A percentile compares a stretch with the other conserved stretches of the same genome.
phyloP scores from a whole-genome alignment of 2,797 vertebrate species.

The Megaceryle alcyon region DNA sequence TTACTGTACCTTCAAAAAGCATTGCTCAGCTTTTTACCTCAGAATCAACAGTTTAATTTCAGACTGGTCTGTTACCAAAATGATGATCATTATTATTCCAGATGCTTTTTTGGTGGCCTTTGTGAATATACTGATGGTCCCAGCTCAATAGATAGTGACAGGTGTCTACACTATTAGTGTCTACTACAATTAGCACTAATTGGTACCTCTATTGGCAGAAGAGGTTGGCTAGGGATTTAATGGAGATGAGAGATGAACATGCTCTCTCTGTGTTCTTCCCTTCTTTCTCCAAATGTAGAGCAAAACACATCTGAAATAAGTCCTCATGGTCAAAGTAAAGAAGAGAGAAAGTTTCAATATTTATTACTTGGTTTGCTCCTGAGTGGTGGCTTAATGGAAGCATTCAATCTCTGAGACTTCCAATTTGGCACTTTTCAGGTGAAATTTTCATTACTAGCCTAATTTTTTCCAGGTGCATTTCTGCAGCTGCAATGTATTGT shows the following conservation, averaged over 20 bases:
- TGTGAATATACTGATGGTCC: slow-evolving; percentile 54
- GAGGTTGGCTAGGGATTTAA: slow-evolving; percentile 46
- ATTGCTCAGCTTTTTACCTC: slow-evolving; percentile 45
- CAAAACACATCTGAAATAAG: slow-evolving; percentile 31
- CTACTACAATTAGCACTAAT: slow-evolving; percentile 71
- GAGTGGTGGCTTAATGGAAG: slow-evolving; percentile 55
- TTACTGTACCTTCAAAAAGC: background rate
- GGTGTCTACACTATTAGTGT: slow-evolving; percentile 70
- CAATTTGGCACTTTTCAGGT: slow-evolving; percentile 70
- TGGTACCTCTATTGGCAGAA: slow-evolving; percentile 57
- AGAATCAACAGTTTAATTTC: slow-evolving; percentile 46
- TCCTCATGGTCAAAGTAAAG: slow-evolving; percentile 25
- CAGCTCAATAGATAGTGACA: slow-evolving; percentile 66
- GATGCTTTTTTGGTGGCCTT: slow-evolving; percentile 40
- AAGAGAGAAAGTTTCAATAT: slow-evolving; percentile 44
- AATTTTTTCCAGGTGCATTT: slow-evolving; percentile 72
- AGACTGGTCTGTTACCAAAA: slow-evolving; percentile 7
- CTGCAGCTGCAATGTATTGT: slow-evolving; percentile 38
- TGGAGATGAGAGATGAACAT: slow-evolving; percentile 23
- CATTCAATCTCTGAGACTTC: slow-evolving; percentile 63
- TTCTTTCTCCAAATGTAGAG: slow-evolving; percentile 14
- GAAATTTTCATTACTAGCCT: slow-evolving; percentile 70
- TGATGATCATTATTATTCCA: slow-evolving; percentile 39
- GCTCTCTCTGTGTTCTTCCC: background rate
- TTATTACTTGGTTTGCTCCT: slow-evolving; percentile 49